Conservation (phyloP, 2,113 vertebrate species). For the Sapajus apella region DNA sequence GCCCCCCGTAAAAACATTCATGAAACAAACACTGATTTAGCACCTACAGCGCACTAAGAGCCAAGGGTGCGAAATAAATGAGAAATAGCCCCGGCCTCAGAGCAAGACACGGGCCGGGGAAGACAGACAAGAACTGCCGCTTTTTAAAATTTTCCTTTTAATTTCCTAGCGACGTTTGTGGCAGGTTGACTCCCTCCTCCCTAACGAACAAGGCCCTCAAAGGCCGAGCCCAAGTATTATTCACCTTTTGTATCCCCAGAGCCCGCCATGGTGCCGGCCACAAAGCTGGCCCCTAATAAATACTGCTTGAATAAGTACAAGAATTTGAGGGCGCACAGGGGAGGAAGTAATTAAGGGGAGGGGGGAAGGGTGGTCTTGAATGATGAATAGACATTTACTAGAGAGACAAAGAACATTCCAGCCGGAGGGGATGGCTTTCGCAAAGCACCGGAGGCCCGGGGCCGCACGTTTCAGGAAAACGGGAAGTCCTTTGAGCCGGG, state of each 20-base stretch:
- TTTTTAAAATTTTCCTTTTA: not conserved
- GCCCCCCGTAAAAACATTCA: not conserved
- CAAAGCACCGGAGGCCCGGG: not conserved
- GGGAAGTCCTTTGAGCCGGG: not conserved
- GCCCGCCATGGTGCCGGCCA: conserved; percentile 43
- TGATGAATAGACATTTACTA: conserved; percentile 77
- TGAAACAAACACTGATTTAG: not conserved
- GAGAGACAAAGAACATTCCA: conserved; percentile 74
- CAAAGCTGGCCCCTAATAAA: conserved; percentile 73
- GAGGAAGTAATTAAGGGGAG: conserved; percentile 77
- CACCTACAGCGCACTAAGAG: not conserved
- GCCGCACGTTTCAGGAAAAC: not conserved
- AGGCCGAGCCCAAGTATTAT: conserved; percentile 17
- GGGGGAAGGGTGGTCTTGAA: conserved; percentile 61
- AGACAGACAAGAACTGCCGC: not conserved
- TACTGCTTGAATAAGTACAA: conserved; percentile 69
- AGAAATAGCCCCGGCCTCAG: not conserved
- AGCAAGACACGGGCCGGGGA: not conserved
- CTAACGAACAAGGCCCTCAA: not conserved
- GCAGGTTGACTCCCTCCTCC: not conserved
- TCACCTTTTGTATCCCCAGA: conserved; percentile 61
- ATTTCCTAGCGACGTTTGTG: conserved; percentile 36
- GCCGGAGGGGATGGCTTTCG: not conserved
- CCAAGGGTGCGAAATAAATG: not conserved
- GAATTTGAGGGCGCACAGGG: conserved; percentile 69